phyloP scores from a whole-genome alignment of 2,888 invertebrate species.

The Taenaris catops region DNA sequence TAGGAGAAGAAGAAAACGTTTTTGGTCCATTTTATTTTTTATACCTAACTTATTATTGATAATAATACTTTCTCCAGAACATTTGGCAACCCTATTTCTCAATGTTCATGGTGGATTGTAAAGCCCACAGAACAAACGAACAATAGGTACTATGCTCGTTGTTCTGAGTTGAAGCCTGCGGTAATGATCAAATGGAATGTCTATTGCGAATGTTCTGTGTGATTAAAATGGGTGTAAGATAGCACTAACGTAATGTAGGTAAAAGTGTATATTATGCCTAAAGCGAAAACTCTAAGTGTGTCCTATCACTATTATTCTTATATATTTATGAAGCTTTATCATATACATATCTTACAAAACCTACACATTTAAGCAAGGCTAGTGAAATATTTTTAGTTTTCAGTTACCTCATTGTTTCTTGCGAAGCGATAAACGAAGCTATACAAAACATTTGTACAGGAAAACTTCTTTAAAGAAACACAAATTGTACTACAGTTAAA shows the following conservation, averaged over 20 bases:
- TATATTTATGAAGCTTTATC: slow-evolving; percentile 25
- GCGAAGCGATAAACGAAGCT: slow-evolving; percentile 38
- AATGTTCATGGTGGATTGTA: slow-evolving; percentile 12
- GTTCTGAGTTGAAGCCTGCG: slow-evolving; percentile 35
- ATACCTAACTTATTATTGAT: too few species aligned
- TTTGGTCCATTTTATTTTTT: too few species aligned
- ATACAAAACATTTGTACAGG: slow-evolving; percentile 21
- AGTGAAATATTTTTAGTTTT: slow-evolving; percentile 29
- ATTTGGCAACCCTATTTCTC: slow-evolving; percentile 8
- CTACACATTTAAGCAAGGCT: slow-evolving; percentile 29
- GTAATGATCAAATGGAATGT: slow-evolving; percentile 29
- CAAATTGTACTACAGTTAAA: slow-evolving; percentile 1
- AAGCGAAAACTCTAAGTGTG: slow-evolving; percentile 30
- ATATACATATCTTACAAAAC: slow-evolving; percentile 35
- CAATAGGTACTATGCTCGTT: too few species aligned
- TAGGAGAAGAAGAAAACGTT: too few species aligned
- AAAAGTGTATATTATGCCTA: slow-evolving; percentile 20
- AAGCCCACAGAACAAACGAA: too few species aligned
- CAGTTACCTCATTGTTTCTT: too few species aligned
- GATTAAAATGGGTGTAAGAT: slow-evolving; percentile 29
- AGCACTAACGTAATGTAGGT: slow-evolving; percentile 22
- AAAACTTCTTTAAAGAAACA: slow-evolving; percentile 19
- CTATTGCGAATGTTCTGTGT: slow-evolving; percentile 33
- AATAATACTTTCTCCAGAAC: too few species aligned
- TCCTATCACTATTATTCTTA: slow-evolving; percentile 25